These are phyloP conservation scores for Cryptophagus acutangulus DNA, from an alignment of 2,888 invertebrate genomes.

Conservation along the genomic window DNA sequence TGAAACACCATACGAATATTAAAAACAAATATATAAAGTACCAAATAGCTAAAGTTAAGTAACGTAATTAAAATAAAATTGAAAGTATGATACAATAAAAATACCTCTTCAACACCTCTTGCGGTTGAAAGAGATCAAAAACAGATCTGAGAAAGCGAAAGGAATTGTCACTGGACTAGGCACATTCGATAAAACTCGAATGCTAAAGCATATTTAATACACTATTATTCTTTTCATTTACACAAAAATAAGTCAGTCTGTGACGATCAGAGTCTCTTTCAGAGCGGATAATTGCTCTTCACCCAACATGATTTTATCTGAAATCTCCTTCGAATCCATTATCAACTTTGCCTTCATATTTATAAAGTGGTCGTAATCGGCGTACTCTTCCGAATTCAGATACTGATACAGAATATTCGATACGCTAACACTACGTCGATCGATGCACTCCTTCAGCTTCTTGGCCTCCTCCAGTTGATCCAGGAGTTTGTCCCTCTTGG, in stretches of 20 bases:
- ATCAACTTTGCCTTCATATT: slow-evolving; percentile 82
- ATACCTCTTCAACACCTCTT: slow-evolving; percentile 7
- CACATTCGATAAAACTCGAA: slow-evolving; percentile 44
- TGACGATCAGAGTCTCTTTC: slow-evolving; percentile 53
- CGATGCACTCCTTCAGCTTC: slow-evolving; percentile 73
- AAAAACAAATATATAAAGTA: slow-evolving; percentile 4
- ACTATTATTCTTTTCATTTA: slow-evolving; percentile 10
- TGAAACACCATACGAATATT: slow-evolving; percentile 26
- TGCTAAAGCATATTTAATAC: slow-evolving; percentile 27
- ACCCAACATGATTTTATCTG: slow-evolving; percentile 76
- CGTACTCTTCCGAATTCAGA: slow-evolving; percentile 66
- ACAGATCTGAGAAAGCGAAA: slow-evolving; percentile 26
- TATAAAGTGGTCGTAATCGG: slow-evolving; percentile 78
- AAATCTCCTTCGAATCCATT: slow-evolving; percentile 75
- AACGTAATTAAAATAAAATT: slow-evolving; percentile 4
- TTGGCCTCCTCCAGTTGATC: slow-evolving; percentile 81
- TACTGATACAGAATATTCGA: slow-evolving; percentile 66
- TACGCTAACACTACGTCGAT: slow-evolving; percentile 68
- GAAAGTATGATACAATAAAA: too few relatives aligned
- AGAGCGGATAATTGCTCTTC: slow-evolving; percentile 75
- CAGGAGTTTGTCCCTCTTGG: slow-evolving; percentile 69
- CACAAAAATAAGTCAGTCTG: slow-evolving; percentile 38
- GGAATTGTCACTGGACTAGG: slow-evolving; percentile 44
- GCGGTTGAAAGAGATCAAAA: slow-evolving; percentile 7
- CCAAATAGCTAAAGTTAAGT: slow-evolving; percentile 13